Evolutionary conservation across 2,113 vertebrate genomes (phyloP), one percentile per base, ranked within the genome.

Genomic region (Spea multiplicata): DNA sequence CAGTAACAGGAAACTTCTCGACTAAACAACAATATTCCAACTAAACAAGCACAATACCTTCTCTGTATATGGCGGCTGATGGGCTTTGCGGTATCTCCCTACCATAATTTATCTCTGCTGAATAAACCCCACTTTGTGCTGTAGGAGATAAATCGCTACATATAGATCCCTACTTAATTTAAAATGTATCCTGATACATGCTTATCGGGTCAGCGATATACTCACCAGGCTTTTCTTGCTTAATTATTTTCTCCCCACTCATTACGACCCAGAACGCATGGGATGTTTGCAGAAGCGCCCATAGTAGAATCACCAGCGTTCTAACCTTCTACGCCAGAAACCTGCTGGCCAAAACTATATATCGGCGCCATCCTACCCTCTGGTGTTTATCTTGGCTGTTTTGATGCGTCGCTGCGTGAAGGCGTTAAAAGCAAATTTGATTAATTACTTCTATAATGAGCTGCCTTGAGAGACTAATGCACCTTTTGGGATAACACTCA

Each of bases 391-490:
- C 9, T 5, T 61, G 55, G 59, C 61, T 78, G 76, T 16, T 17
- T 4, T 12, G 13, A 13, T 13, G 5, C 59, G 55, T 71, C 68
- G 49, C 48, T 44, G 30, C 14, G 47, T 9, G 61, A 66, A 72
- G 61, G 76, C 72, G 76, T 72, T 55, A 62, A 53, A 8, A 45
- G 30, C 7, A 55, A 52, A 66, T 78, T 52, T 72, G 66, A 78
- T 72, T 72, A 72, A 78, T 78, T 53, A 72, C 17, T 8, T 14
- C 44, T 13, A 8, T 78, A 78, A 78, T 78, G 50, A 66, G 59
- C 4, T 44, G 4, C 49, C 12, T 50, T 3, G 59, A 53, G 61
- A 62, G 69, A 55, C 57, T 52, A 16, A 66, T 53, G 48, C 30
- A 47, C 48, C 3, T 5, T n/a, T 66, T 45, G 44, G 7, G 5